phyloP scores from a whole-genome alignment of 2,888 invertebrate genomes.

The Eristalis arbustorum region DNA sequence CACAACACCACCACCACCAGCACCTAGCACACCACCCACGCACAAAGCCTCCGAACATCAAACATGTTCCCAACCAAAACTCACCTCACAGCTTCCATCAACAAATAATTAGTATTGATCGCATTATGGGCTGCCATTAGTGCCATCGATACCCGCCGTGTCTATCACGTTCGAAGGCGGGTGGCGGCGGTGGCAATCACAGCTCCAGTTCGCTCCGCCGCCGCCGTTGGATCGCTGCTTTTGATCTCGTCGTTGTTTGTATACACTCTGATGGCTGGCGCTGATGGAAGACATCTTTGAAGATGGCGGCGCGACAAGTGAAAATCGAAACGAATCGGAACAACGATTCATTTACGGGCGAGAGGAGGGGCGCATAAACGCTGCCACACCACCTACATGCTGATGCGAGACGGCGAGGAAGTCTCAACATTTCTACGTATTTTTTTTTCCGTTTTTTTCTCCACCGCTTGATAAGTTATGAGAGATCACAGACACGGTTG shows the following conservation, averaged over 20 bases:
- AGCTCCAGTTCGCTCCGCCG: conserved; percentile 32
- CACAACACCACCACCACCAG: neutral
- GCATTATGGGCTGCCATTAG: conserved; percentile 59
- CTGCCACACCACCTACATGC: neutral
- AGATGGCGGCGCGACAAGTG: conserved; percentile 66
- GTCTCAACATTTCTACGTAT: neutral
- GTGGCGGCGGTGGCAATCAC: conserved; percentile 64
- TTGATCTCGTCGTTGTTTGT: conserved; percentile 80
- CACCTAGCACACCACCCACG: conserved; percentile 19
- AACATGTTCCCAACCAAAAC: conserved; percentile 50
- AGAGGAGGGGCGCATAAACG: neutral
- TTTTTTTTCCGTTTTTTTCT: conserved; percentile 11
- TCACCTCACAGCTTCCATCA: conserved; percentile 55
- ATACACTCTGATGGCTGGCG: conserved; percentile 80
- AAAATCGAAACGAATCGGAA: conserved; percentile 57
- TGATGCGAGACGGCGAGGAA: neutral
- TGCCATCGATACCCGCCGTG: conserved; percentile 55
- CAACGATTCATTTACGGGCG: neutral
- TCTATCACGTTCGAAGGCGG: conserved; percentile 35
- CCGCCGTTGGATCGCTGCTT: conserved; percentile 71
- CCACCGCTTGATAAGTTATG: conserved; percentile 58
- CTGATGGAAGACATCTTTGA: conserved; percentile 76
- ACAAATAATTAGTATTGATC: conserved; percentile 66
- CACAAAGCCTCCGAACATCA: conserved; percentile 32
- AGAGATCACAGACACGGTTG: conserved; percentile 66